Percentiles rank a stretch among this genome's conserved stretches.
These are phyloP conservation scores for Anticlea derivata DNA, from an alignment of 2,888 invertebrate genomes.

Conservation along the genomic window DNA sequence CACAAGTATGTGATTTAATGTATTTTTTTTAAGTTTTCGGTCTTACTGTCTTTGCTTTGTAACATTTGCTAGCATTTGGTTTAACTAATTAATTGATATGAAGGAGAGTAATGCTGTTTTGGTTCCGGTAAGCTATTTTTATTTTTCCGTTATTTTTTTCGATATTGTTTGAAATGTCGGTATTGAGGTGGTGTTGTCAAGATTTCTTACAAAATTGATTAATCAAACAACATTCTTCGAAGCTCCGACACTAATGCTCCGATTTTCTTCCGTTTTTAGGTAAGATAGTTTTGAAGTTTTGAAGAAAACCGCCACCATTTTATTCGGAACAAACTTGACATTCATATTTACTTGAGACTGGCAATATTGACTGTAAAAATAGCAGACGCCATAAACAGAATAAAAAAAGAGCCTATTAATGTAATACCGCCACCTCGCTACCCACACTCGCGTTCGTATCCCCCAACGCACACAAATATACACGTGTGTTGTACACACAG, in stretches of 20 bases:
- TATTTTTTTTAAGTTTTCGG: slow-evolving; percentile 41
- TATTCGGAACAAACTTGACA: too few species aligned
- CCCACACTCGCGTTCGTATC: slow-evolving; percentile 36
- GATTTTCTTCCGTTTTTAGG: too few species aligned
- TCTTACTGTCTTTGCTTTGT: slow-evolving; percentile 58
- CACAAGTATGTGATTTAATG: slow-evolving; percentile 68
- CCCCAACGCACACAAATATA: slow-evolving; percentile 69
- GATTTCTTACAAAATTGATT: background rate
- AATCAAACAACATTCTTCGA: too few species aligned
- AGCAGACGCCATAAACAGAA: too few species aligned
- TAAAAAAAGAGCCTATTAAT: too few species aligned
- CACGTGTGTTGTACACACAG: slow-evolving; percentile 78
- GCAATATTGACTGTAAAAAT: too few species aligned
- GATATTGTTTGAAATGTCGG: slow-evolving; percentile 36
- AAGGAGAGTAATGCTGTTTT: slow-evolving; percentile 41
- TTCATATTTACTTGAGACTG: too few species aligned
- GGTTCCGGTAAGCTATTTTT: slow-evolving; percentile 46
- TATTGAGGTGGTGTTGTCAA: slow-evolving; percentile 37
- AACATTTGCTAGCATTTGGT: slow-evolving; percentile 56
- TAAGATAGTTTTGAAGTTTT: too few species aligned
- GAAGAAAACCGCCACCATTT: too few species aligned
- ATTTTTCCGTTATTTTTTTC: slow-evolving; percentile 39
- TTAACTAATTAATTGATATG: slow-evolving; percentile 46
- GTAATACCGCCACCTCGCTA: slow-evolving; percentile 46
- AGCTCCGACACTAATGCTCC: too few species aligned